phyloP scores from a whole-genome alignment of 2,888 invertebrate species.

The Eueremaeus valkanovi region DNA sequence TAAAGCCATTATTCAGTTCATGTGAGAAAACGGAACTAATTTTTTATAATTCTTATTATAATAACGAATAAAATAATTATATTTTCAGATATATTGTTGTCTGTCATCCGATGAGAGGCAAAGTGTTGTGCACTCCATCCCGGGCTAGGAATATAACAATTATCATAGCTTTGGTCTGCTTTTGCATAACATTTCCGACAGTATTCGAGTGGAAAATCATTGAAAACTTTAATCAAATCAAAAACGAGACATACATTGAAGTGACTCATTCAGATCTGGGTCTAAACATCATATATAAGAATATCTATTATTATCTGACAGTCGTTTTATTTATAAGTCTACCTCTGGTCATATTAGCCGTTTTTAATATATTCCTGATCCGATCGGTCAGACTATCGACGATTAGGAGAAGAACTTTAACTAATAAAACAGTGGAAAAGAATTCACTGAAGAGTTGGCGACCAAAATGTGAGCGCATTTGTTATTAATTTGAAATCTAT shows the following conservation, averaged over 20 bases:
- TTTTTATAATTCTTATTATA: slow-evolving; percentile 16
- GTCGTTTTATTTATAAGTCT: slow-evolving; percentile 53
- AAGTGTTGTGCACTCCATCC: slow-evolving; percentile 49
- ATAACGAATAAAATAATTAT: background rate
- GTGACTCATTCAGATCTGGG: slow-evolving; percentile 48
- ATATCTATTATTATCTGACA: slow-evolving; percentile 54
- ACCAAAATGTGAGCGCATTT: background rate
- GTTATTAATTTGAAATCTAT: background rate
- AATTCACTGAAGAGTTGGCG: no score
- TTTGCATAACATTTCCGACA: slow-evolving; percentile 61
- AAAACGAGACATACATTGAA: slow-evolving; percentile 44
- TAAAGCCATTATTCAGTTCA: no score
- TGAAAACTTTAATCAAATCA: slow-evolving; percentile 46
- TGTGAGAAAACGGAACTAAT: no score
- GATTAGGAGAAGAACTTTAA: background rate
- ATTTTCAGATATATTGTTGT: slow-evolving; percentile 55
- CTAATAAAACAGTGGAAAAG: background rate
- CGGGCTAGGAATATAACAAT: slow-evolving; percentile 51
- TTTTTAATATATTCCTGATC: slow-evolving; percentile 57
- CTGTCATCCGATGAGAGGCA: slow-evolving; percentile 53
- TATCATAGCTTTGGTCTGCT: slow-evolving; percentile 50
- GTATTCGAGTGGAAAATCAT: slow-evolving; percentile 64
- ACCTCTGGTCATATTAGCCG: slow-evolving; percentile 54
- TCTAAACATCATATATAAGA: slow-evolving; percentile 49
- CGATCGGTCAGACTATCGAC: slow-evolving; percentile 50